phyloP scores from a whole-genome alignment of 2,797 vertebrate genomes.

The Scolopax rusticola region DNA sequence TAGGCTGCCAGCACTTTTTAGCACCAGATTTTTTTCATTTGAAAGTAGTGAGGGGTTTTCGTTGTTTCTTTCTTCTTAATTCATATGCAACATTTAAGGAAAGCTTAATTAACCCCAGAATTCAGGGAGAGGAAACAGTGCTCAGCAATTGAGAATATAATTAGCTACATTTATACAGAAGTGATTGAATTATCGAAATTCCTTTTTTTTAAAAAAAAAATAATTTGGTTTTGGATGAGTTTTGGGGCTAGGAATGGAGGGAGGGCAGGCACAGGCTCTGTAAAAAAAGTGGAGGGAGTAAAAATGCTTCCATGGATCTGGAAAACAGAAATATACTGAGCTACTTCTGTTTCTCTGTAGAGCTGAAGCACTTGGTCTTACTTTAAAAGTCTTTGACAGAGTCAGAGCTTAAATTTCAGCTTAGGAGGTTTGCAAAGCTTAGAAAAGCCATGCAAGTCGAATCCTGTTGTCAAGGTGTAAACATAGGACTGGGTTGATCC shows the following conservation, averaged over 20 bases:
- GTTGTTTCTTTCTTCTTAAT: constrained; percentile 40
- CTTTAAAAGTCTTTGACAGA: neutral
- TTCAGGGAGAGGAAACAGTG: neutral
- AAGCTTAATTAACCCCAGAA: constrained; percentile 45
- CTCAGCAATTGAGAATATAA: neutral
- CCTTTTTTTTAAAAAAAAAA: too few relatives aligned
- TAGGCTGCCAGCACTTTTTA: neutral
- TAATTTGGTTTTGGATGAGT: neutral
- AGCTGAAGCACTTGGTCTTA: neutral
- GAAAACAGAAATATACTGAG: neutral
- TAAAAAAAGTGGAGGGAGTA: neutral
- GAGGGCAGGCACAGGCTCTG: neutral
- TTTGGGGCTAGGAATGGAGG: neutral
- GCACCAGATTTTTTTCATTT: constrained; percentile 22
- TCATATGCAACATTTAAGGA: constrained; percentile 12
- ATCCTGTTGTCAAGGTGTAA: constrained; percentile 9
- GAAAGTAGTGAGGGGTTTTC: neutral
- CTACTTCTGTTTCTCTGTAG: neutral
- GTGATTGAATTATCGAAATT: neutral
- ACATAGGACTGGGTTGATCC: neutral
- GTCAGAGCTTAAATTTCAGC: neutral
- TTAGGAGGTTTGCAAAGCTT: neutral
- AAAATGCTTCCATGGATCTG: neutral
- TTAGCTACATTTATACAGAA: constrained; percentile 12
- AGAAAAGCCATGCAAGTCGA: neutral